phyloP scores from a whole-genome alignment of 92 coral and sea anemone genomes.

The Phymanthus crucifer region DNA sequence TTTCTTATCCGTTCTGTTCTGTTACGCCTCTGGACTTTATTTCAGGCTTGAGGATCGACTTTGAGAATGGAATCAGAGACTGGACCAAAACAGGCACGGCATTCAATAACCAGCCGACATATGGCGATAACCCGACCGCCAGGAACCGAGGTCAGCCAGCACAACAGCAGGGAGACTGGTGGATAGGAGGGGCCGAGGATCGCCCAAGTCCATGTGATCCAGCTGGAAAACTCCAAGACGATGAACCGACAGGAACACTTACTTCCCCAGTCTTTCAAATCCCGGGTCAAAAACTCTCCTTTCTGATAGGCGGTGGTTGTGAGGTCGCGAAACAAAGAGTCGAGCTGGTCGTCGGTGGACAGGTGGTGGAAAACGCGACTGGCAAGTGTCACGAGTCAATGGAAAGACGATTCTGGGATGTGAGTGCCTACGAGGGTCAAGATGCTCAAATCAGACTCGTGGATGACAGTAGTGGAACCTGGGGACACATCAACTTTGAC shows the following conservation, averaged over 20 bases:
- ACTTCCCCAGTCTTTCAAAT: slow-evolving; percentile 53
- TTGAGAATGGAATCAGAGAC: slow-evolving; percentile 53
- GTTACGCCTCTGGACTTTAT: too few species aligned
- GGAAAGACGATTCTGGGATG: slow-evolving; percentile 42
- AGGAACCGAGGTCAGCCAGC: too few species aligned
- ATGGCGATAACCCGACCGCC: too few species aligned
- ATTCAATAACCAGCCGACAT: too few species aligned
- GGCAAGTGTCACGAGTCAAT: slow-evolving; percentile 55
- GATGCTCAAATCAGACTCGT: slow-evolving; percentile 54
- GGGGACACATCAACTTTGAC: slow-evolving; percentile 75
- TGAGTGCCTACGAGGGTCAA: slow-evolving; percentile 38
- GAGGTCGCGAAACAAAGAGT: slow-evolving; percentile 30
- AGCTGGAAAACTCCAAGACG: slow-evolving; percentile 45
- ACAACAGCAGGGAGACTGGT: slow-evolving; percentile 57
- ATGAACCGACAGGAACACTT: slow-evolving; percentile 52
- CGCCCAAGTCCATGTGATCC: slow-evolving; percentile 38
- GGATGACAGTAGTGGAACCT: slow-evolving; percentile 31
- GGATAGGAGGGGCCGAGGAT: slow-evolving; percentile 65
- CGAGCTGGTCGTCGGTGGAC: slow-evolving; percentile 41
- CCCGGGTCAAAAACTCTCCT: slow-evolving; percentile 38
- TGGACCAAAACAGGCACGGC: slow-evolving; percentile 52
- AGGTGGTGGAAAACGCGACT: slow-evolving; percentile 39
- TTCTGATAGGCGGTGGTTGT: slow-evolving; percentile 73
- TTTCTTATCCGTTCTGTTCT: too few species aligned
- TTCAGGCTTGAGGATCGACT: slow-evolving; percentile 53